Evolutionary conservation across 1,140 invertebrate species (phyloP).

Genomic region (Cataglyphis hispanica): DNA sequence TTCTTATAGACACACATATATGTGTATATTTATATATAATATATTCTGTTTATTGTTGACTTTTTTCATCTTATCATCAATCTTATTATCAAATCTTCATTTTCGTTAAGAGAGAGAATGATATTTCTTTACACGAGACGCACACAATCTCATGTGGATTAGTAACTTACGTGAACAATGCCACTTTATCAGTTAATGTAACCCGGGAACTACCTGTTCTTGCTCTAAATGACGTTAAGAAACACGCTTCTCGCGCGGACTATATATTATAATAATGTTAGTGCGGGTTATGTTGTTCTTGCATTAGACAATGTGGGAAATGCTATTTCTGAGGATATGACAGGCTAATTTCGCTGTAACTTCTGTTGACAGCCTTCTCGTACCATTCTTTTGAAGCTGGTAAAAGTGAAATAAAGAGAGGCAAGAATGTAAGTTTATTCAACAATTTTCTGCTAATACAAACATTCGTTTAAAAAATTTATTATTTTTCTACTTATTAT

Average conservation of each 20-base stretch:
- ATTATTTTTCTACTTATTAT: neutral
- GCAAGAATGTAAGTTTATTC: neutral
- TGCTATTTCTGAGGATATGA: slow-evolving; percentile 49
- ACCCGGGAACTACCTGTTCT: slow-evolving; percentile 47
- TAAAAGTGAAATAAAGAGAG: neutral
- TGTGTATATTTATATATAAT: neutral
- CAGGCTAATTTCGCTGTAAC: slow-evolving; percentile 53
- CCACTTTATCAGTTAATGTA: slow-evolving; percentile 53
- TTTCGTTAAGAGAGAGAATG: slow-evolving; percentile 18
- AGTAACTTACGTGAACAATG: slow-evolving; percentile 49
- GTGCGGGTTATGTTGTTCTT: slow-evolving; percentile 59
- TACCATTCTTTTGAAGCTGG: neutral
- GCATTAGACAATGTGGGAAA: slow-evolving; percentile 49
- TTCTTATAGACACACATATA: neutral
- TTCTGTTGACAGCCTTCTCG: slow-evolving; percentile 33
- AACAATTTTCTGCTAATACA: neutral
- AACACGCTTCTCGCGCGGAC: slow-evolving; percentile 44
- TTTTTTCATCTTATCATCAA: neutral
- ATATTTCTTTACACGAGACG: slow-evolving; percentile 15
- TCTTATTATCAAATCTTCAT: no score
- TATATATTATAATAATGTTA: slow-evolving; percentile 50
- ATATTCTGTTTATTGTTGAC: neutral
- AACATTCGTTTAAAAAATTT: neutral
- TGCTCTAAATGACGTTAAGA: slow-evolving; percentile 60
- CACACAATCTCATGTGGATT: slow-evolving; percentile 24